phyloP scores from a whole-genome alignment of 2,888 invertebrate species.

The Pterostichus niger region DNA sequence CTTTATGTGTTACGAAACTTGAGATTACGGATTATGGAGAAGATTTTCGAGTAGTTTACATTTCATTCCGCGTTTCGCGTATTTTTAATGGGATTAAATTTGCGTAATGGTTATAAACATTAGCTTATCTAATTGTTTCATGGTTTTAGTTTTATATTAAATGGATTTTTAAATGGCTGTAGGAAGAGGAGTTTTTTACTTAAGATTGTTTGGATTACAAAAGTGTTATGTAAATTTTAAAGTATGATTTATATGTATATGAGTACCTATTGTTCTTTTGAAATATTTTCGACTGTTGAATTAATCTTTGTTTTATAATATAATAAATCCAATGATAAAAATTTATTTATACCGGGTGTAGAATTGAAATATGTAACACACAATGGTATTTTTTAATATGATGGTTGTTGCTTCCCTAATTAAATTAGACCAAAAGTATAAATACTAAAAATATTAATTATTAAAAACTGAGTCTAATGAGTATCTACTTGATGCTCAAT shows the following conservation, averaged over 20 bases:
- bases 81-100: conserved; percentile 50
- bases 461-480: no score
- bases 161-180: conserved; percentile 51
- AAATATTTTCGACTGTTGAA: no score
- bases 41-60: conserved; percentile 36
- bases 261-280: not conserved
- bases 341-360: no score
- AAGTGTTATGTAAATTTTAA: conserved; percentile 34
- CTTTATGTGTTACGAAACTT: conserved; percentile 27
- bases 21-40: conserved; percentile 1
- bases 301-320: no score
- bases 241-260: not conserved
- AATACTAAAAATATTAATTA: no score
- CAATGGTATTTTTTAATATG: no score
- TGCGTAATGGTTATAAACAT: conserved; percentile 49
- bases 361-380: no score
- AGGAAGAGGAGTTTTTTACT: conserved; percentile 34
- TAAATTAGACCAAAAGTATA: no score
- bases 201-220: conserved; percentile 16
- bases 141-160: conserved; percentile 40
- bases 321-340: no score
- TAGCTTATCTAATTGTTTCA: conserved; percentile 55
- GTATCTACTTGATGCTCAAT: no score
- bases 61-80: conserved; percentile 36
- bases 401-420: no score